Percentiles rank a stretch among this genome's conserved stretches.
These are phyloP conservation scores for Hydrocynus forskahlii DNA, from an alignment of 2,797 vertebrate genomes.

Conservation along the genomic window DNA sequence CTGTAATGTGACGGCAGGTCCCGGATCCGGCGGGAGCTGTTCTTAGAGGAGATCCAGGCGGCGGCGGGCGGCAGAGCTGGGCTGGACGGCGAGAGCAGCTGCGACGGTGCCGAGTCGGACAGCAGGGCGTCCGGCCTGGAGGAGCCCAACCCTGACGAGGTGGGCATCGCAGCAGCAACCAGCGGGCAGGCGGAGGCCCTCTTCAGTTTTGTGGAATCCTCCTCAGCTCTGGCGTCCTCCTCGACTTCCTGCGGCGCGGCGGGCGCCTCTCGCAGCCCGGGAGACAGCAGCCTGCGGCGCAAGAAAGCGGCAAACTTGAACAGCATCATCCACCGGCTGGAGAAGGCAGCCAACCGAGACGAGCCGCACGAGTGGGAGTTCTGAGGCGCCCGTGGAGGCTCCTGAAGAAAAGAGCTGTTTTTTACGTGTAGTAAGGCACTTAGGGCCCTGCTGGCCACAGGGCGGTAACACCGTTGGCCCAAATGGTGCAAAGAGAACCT, in stretches of 20 bases:
- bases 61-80: constrained; percentile 88
- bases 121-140: constrained; percentile 72
- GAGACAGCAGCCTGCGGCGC: constrained; percentile 96
- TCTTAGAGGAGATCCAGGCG: constrained; percentile 99
- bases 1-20: no score
- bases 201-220: constrained; percentile 86
- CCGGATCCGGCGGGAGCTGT: constrained; percentile 97
- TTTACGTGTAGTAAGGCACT: constrained; percentile 81
- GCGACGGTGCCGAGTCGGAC: constrained; percentile 92
- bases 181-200: constrained; percentile 86
- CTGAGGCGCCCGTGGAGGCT: constrained; percentile 72
- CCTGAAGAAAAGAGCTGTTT: constrained; percentile 11
- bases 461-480: constrained; percentile 88
- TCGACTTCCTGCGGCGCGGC: constrained; percentile 65
- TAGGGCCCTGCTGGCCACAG: constrained; percentile 63
- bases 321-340: constrained; percentile 99
- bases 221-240: constrained; percentile 80
- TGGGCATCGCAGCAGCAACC: constrained; percentile 84
- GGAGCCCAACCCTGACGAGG: constrained; percentile 73
- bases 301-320: constrained; percentile 99
- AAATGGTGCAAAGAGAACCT: constrained; percentile 81
- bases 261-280: constrained; percentile 86
- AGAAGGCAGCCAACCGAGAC: constrained; percentile 98
- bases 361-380: constrained; percentile 94
- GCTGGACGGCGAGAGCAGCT: constrained; percentile 91